Conservation (phyloP, 2,888 invertebrate genomes). For the Hecatera dysodea region DNA sequence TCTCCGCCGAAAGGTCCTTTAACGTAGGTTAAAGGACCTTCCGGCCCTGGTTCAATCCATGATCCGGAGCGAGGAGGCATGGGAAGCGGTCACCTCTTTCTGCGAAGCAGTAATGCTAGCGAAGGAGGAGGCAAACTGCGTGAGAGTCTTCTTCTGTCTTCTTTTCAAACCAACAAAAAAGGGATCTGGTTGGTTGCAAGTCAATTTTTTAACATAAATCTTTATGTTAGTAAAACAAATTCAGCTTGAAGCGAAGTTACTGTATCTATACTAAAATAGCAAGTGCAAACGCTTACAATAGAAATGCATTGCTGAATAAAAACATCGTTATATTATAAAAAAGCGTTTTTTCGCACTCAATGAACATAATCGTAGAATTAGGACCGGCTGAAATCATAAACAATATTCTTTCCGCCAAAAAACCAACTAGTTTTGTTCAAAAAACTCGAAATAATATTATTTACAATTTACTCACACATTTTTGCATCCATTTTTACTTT, state of each 20-base stretch:
- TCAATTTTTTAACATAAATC: not conserved
- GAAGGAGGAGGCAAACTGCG: too few relatives aligned
- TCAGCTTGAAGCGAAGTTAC: not conserved
- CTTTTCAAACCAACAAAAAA: too few relatives aligned
- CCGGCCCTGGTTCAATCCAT: too few relatives aligned
- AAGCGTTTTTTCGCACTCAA: constrained; percentile 32
- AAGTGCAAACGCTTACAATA: not conserved
- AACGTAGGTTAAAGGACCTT: too few relatives aligned
- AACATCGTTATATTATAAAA: not conserved
- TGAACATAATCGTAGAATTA: constrained; percentile 18
- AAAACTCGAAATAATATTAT: constrained; percentile 53
- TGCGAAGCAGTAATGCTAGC: too few relatives aligned
- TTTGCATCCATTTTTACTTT: constrained; percentile 30
- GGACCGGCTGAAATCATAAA: constrained; percentile 22
- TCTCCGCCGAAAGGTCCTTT: too few relatives aligned
- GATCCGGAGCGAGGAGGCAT: too few relatives aligned
- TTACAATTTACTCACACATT: constrained; percentile 60
- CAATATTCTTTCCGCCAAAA: constrained; percentile 19
- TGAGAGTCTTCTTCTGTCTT: too few relatives aligned
- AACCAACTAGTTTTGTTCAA: constrained; percentile 21
- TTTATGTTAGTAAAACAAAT: not conserved
- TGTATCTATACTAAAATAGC: not conserved
- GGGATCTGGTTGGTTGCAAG: not conserved
- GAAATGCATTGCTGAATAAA: constrained; percentile 12
- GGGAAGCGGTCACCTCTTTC: too few relatives aligned